Evolutionary conservation across 1,140 invertebrate genomes (phyloP), one percentile per base, ranked within the genome.

Genomic region (Mactra quadrangularis): DNA sequence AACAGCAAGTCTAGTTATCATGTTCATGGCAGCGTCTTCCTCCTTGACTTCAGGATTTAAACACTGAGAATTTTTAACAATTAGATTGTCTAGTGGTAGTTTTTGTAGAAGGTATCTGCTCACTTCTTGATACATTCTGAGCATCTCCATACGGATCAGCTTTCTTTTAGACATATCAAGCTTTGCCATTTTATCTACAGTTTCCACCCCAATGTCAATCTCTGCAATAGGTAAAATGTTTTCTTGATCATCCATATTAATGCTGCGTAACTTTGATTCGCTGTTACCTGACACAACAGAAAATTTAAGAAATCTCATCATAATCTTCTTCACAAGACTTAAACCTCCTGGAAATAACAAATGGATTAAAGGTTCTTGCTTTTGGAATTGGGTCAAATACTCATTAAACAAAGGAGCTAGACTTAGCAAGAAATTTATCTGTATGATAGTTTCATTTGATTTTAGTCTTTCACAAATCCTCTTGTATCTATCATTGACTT

Each of bases 21-120:
- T 66, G 17, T 33, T 66, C 13, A 47, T 71, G 2, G 66, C 33
- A 13, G n/a, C 22, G 31, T 62, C 25, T 27, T 75, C 31, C 6
- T 75, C 55, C 9, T 29, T 25, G 45, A 52, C 68, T 38, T 74
- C 71, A 29, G 71, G 52, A 31, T 74, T 50, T 9, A 33, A 38
- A 47, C 74, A 62, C 35, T 76, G 74, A 17, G 57, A 38, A 47
- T 22, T 17, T 71, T 52, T 71, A 3, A 71, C 45, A 41, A 41
- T 15, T 7, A 7, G 6, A 41, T 41, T 15, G 6, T 41, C 38
- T n/a, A 71, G 52, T 25, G 55, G 71, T 3, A 41, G 29, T 27
- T 66, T 50, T 50, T 27, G 9, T 29, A 17, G 7, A 11, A 74
- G 71, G n/a, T 74, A 38, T 17, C 19, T 53, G 25, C n/a, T 53